Conservation (phyloP, 2,888 invertebrate genomes). For the Dusona sp. region DNA sequence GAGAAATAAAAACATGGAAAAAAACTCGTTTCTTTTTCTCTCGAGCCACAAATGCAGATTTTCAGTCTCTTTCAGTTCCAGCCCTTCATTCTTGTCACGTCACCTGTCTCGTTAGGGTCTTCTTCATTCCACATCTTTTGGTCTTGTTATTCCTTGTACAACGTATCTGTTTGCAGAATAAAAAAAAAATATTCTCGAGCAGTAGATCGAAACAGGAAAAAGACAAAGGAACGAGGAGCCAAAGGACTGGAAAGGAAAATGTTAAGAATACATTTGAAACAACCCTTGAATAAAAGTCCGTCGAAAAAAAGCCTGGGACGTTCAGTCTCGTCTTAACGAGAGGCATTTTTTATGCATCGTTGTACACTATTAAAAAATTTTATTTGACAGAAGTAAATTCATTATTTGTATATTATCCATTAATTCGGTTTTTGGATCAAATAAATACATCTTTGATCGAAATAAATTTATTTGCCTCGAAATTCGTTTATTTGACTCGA, state of each 20-base stretch:
- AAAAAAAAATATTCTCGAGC: not conserved
- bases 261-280: not conserved
- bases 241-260: conserved; percentile 7
- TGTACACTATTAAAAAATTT: not conserved
- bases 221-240: not conserved
- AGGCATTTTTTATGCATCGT: not conserved
- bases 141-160: conserved; percentile 28
- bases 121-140: conserved; percentile 38
- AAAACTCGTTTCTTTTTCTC: conserved; percentile 2
- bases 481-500: too few relatives aligned
- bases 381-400: too few relatives aligned
- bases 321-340: too few relatives aligned
- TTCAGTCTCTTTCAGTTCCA: conserved; percentile 9
- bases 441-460: too few relatives aligned
- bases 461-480: too few relatives aligned
- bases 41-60: conserved; percentile 20
- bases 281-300: not conserved
- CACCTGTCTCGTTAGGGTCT: conserved; percentile 63
- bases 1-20: not conserved
- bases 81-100: conserved; percentile 47
- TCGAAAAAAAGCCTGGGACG: not conserved
- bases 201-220: not conserved
- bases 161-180: not conserved
- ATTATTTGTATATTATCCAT: too few relatives aligned
- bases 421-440: too few relatives aligned